Base-by-base conservation (phyloP, 64 coral and sea anemone genomes). In the Dendronephthya gigantea region DNA sequence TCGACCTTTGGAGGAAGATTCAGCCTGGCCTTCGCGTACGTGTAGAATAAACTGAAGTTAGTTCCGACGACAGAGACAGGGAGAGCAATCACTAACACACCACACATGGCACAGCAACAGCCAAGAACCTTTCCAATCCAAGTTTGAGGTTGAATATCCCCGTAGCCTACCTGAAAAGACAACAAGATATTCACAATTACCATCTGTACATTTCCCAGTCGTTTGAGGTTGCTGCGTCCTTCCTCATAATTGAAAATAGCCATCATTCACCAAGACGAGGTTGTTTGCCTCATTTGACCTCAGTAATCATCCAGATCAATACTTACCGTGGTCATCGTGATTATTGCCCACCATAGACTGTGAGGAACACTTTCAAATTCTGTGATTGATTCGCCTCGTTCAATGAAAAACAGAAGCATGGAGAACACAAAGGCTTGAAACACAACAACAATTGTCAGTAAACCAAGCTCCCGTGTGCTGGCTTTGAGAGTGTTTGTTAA, bases 331-430 rank as follows among this genome's bases (percentile, higher is more conserved):
- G 95, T 98, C 95, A 98, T 98, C 13, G 95, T 98, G 40, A 98
- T 98, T 19, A 98, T 93, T n/a, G 95, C 92, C 95, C 95, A 98
- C 95, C 95, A 98, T 89, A 98, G 89, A 41, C 91, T 98, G 0
- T 85, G 55, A 0, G 95, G 95, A 0, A 98, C 95, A 38, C 92
- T 98, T 62, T 31, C 82, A 79, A 93, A 93, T 34, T 91, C 89
- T 17, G 87, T 88, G 7, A 40, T 85, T 9, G 81, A 72, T 50
- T 98, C 87, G 4, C 85, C 12, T 50, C 89, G 87, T 33, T 98
- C 95, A 7, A 98, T 81, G 83, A 93, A 98, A 75, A 93, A 98
- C 39, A 98, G 55, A 86, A 98, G 75, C 48, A 89, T 93, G n/a
- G 95, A 93, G 76, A 98, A 98, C 12, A 98, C 92, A 9, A 92